These are phyloP conservation scores for Rallus crepitans DNA, from an alignment of 2,797 vertebrate genomes.

Conservation along the genomic window DNA sequence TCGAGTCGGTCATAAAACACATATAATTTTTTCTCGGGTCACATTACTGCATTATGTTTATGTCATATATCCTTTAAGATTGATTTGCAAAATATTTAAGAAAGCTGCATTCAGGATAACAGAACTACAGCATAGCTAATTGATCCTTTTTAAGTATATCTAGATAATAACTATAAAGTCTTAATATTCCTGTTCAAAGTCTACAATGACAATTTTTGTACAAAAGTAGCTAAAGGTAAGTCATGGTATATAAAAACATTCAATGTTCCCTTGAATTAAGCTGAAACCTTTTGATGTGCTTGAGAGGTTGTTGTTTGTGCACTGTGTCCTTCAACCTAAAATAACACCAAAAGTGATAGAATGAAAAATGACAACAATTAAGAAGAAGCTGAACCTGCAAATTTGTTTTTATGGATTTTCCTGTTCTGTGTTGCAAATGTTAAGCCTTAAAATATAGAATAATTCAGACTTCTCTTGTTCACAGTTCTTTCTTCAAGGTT, in stretches of 20 bases:
- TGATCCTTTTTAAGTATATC: neutral
- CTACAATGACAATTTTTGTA: neutral
- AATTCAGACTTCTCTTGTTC: neutral
- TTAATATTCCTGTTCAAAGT: neutral
- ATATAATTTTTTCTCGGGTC: neutral
- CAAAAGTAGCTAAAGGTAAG: neutral
- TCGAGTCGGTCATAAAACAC: neutral
- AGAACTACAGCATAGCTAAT: neutral
- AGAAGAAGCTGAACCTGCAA: constrained; percentile 2
- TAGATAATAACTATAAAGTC: neutral
- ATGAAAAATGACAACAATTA: constrained; percentile 51
- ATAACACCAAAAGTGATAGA: neutral
- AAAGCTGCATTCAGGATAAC: neutral
- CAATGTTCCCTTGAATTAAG: constrained; percentile 2
- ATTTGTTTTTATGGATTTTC: constrained; percentile 19
- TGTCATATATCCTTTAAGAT: neutral
- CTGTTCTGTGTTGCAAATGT: neutral
- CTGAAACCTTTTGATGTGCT: neutral
- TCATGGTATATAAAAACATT: neutral
- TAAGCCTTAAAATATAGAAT: neutral
- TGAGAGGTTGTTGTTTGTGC: neutral
- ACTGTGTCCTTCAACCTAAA: constrained; percentile 44
- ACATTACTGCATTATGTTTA: neutral
- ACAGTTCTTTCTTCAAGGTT: neutral
- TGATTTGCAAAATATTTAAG: neutral